Percentiles rank a stretch among this genome's conserved stretches.
These are phyloP conservation scores for Bubo bubo DNA, from an alignment of 2,113 vertebrate genomes.

Conservation along the genomic window DNA sequence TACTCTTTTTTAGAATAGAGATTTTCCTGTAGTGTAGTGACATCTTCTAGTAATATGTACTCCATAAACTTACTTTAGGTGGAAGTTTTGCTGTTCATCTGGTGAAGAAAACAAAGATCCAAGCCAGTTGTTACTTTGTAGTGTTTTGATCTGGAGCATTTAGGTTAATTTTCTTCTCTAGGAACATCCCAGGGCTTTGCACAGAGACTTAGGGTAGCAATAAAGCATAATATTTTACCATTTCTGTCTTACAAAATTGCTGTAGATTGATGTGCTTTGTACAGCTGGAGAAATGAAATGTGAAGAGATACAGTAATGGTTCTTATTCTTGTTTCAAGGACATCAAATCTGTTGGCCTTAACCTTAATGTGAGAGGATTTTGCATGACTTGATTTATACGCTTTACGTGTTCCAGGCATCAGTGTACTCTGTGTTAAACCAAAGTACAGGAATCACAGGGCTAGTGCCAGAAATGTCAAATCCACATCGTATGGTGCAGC, in stretches of 20 bases:
- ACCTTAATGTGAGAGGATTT: not conserved
- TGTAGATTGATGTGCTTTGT: not conserved
- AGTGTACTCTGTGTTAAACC: not conserved
- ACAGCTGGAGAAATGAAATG: not conserved
- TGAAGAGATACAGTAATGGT: not conserved
- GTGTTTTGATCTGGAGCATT: not conserved
- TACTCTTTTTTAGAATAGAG: not conserved
- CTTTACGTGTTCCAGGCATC: not conserved
- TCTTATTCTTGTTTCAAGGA: not conserved
- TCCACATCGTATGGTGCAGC: not conserved
- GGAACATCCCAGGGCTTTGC: not conserved
- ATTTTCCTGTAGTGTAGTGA: not conserved
- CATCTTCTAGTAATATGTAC: not conserved
- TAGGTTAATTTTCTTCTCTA: not conserved
- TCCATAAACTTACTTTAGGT: not conserved
- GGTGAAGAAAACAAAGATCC: not conserved
- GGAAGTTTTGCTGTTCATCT: not conserved
- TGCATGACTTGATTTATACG: not conserved
- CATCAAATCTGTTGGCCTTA: not conserved
- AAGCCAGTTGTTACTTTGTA: not conserved
- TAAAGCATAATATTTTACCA: not conserved
- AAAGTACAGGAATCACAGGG: not conserved
- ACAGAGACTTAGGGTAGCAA: not conserved
- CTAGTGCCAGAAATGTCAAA: not conserved
- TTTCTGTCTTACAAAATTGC: not conserved